These are phyloP conservation scores for Leptodactylus fallax DNA, from an alignment of 2,797 vertebrate species.

Conservation along the genomic window DNA sequence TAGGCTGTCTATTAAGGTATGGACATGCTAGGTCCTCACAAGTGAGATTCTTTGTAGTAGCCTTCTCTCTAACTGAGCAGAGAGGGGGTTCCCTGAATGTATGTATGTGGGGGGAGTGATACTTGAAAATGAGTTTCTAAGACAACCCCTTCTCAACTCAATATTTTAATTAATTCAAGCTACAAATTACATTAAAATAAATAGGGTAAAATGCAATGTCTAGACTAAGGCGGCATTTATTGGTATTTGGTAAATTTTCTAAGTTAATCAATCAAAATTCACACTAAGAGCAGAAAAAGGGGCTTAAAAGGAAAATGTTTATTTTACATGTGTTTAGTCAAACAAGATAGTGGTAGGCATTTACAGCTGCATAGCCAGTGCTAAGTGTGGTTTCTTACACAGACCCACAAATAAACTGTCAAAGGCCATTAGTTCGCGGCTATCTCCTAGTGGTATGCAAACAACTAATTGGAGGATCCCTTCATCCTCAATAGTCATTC, in stretches of 20 bases:
- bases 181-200: background rate
- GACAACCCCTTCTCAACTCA: too few relatives aligned
- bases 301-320: background rate
- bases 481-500: constrained; percentile 49
- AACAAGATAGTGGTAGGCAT: constrained; percentile 51
- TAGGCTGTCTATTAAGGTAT: background rate
- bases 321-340: constrained; percentile 16
- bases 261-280: background rate
- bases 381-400: constrained; percentile 47
- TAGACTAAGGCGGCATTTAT: background rate
- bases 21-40: background rate
- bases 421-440: constrained; percentile 58
- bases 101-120: too few relatives aligned
- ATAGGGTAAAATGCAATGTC: background rate
- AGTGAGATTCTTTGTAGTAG: too few relatives aligned
- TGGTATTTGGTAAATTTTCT: background rate
- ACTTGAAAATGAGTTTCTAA: too few relatives aligned
- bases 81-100: too few relatives aligned
- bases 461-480: constrained; percentile 63
- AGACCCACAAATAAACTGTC: constrained; percentile 57
- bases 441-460: constrained; percentile 57
- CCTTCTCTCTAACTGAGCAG: too few relatives aligned
- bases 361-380: constrained; percentile 47
- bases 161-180: too few relatives aligned
- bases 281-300: background rate